Percentiles rank a stretch among this genome's conserved stretches.
phyloP scores from a whole-genome alignment of 2,888 invertebrate genomes.

The Lithophane leautieri region DNA sequence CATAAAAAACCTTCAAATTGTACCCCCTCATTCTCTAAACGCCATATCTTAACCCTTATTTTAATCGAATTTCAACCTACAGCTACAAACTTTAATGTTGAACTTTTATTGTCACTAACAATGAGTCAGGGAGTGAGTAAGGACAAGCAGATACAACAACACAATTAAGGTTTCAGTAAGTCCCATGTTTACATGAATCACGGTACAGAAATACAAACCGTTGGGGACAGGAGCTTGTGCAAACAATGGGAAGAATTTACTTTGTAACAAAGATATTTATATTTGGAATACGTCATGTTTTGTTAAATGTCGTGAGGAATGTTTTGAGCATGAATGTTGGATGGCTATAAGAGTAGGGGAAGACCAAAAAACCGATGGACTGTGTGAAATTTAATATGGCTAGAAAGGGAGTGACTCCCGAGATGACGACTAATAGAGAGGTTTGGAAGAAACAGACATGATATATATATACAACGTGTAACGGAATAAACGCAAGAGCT shows the following conservation, averaged over 20 bases:
- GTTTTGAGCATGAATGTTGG: neutral
- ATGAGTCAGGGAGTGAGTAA: neutral
- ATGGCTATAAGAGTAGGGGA: neutral
- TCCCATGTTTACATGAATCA: constrained; percentile 29
- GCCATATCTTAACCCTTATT: neutral
- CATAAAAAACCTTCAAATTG: constrained; percentile 16
- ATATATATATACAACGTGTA: too few relatives aligned
- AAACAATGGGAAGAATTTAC: neutral
- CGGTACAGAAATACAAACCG: constrained; percentile 9
- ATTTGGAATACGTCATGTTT: neutral
- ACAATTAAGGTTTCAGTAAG: constrained; percentile 41
- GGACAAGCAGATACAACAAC: constrained; percentile 27
- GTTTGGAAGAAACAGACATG: too few relatives aligned
- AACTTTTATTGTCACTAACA: neutral
- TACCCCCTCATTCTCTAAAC: neutral
- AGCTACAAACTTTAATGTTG: fast-evolving
- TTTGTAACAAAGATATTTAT: neutral
- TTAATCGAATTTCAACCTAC: constrained; percentile 8
- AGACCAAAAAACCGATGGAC: neutral
- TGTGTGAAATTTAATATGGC: neutral
- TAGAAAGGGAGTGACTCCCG: neutral
- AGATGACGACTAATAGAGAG: too few relatives aligned
- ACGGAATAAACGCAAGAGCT: too few relatives aligned
- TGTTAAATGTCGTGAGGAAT: neutral
- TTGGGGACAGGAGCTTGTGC: neutral